phyloP scores from a whole-genome alignment of 2,113 vertebrate genomes.

The Trochalopteron elliotii region DNA sequence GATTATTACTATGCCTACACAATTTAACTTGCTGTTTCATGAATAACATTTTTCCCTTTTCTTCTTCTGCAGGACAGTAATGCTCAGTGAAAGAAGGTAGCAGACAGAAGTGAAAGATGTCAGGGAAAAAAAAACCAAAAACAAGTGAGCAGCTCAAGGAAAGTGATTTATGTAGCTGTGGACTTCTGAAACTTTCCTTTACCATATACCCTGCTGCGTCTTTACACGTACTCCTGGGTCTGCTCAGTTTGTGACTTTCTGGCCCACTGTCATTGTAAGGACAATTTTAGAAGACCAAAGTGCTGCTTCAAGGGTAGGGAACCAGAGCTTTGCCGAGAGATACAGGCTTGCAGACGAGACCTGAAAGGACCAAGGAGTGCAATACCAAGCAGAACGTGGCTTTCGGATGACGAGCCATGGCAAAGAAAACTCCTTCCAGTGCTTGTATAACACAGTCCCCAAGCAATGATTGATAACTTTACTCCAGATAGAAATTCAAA shows the following conservation, averaged over 20 bases:
- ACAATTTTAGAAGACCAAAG: background rate
- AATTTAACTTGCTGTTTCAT: background rate
- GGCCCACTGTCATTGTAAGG: background rate
- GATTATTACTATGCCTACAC: background rate
- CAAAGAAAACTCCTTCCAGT: background rate
- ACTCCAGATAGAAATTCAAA: background rate
- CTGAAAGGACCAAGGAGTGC: background rate
- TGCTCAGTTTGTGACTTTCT: background rate
- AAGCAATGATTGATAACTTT: rapidly evolving
- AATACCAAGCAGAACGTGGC: rapidly evolving
- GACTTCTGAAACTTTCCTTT: background rate
- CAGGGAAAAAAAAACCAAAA: rapidly evolving
- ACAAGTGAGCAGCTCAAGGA: background rate
- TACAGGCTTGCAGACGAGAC: rapidly evolving
- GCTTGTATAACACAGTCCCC: rapidly evolving
- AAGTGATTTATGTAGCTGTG: background rate
- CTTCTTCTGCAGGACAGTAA: background rate
- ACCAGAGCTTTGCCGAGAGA: background rate
- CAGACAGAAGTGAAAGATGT: background rate
- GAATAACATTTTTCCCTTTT: background rate
- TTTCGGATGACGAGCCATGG: background rate
- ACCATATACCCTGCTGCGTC: background rate
- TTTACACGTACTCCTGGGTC: rapidly evolving
- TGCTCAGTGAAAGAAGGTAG: rapidly evolving
- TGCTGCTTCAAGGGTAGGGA: background rate